Conservation (phyloP, 2,113 vertebrate species). For the Eubucco bourcierii region DNA sequence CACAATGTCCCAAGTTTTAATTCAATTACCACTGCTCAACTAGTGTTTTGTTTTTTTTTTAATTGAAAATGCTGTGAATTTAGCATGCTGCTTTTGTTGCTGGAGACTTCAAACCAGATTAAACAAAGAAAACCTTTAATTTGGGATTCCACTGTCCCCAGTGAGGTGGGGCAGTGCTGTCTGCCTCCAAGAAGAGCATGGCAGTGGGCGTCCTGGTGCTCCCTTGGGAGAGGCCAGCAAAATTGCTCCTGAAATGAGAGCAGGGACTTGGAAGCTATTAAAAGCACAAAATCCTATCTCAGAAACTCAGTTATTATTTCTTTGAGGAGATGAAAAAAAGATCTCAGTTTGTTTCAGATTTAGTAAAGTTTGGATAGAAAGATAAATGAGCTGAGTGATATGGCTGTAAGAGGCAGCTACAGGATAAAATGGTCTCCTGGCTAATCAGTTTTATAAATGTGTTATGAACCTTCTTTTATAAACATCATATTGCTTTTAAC, state of each 20-base stretch:
- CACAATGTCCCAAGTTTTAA: neutral
- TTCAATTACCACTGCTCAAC: neutral
- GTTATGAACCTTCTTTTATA: neutral
- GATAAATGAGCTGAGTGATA: neutral
- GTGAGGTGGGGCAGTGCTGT: neutral
- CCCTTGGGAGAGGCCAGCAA: neutral
- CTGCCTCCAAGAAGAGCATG: neutral
- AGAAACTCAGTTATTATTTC: neutral
- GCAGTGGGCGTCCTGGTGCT: neutral
- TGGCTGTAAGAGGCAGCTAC: neutral
- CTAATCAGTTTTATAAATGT: neutral
- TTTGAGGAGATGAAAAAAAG: accelerated
- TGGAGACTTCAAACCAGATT: neutral
- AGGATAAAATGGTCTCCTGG: neutral
- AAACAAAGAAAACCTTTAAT: neutral
- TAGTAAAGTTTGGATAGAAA: neutral
- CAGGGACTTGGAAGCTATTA: neutral
- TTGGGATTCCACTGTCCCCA: neutral
- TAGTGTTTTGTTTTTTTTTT: neutral
- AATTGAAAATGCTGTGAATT: neutral
- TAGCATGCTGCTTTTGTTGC: neutral
- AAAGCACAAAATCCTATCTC: neutral
- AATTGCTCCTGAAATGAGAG: neutral
- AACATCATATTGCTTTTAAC: neutral
- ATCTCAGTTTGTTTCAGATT: neutral